phyloP scores from a whole-genome alignment of 1,140 invertebrate species.

The Bombus impatiens region DNA sequence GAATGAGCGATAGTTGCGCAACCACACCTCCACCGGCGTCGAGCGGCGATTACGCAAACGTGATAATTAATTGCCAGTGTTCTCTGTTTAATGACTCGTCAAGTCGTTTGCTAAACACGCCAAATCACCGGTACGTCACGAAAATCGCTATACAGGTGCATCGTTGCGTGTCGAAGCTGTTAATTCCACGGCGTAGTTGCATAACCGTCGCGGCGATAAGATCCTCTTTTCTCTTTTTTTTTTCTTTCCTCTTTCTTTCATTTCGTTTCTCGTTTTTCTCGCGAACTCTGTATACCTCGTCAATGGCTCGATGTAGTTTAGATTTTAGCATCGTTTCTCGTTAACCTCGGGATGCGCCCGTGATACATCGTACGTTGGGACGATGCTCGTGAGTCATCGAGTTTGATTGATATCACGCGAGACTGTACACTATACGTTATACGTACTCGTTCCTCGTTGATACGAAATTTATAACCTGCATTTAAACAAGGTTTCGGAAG shows the following conservation, averaged over 20 bases:
- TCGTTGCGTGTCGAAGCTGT: constrained; percentile 72
- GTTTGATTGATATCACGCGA: constrained; percentile 1
- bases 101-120: constrained; percentile 75
- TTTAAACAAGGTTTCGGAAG: not conserved
- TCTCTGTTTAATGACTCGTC: constrained; percentile 77
- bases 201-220: constrained; percentile 31
- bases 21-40: constrained; percentile 64
- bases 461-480: not conserved
- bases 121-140: constrained; percentile 74
- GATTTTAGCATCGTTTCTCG: constrained; percentile 13
- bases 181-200: constrained; percentile 64
- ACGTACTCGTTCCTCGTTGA: not conserved
- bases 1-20: constrained; percentile 75
- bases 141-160: constrained; percentile 74
- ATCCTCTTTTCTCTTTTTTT: not conserved
- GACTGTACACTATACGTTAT: not conserved
- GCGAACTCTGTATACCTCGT: not conserved
- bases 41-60: constrained; percentile 77
- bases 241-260: constrained; percentile 1
- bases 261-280: not conserved
- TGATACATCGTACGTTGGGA: constrained; percentile 3
- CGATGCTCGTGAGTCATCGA: constrained; percentile 12
- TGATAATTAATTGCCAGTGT: constrained; percentile 79
- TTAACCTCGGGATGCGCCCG: not conserved
- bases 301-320: not conserved